phyloP scores from a whole-genome alignment of 2,888 invertebrate species.

The Chelonus formosanus region DNA sequence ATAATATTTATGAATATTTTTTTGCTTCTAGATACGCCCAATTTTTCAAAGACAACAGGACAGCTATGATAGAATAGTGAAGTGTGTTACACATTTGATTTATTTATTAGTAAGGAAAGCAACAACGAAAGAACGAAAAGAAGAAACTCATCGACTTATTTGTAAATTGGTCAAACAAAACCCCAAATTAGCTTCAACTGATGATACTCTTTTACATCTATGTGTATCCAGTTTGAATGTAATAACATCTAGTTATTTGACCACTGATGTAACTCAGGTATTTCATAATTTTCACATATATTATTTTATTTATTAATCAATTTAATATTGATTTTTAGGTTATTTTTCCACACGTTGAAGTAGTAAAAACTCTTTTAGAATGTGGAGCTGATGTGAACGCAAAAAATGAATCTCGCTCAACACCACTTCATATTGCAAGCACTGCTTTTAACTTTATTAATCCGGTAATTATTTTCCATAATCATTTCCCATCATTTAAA shows the following conservation, averaged over 20 bases:
- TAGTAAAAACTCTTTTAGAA: constrained; percentile 76
- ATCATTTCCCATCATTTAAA: too few species aligned
- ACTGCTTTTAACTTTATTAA: constrained; percentile 78
- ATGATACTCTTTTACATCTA: constrained; percentile 86
- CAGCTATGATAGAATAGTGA: constrained; percentile 82
- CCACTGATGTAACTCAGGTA: constrained; percentile 72
- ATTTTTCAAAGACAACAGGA: constrained; percentile 81
- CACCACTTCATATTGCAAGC: constrained; percentile 84
- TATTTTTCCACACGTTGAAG: constrained; percentile 77
- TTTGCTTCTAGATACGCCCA: constrained; percentile 70
- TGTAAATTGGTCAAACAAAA: constrained; percentile 71
- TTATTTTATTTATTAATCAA: not conserved
- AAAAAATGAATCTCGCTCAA: constrained; percentile 79
- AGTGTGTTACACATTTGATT: constrained; percentile 81
- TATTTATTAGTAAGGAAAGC: constrained; percentile 75
- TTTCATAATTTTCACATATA: constrained; percentile 40
- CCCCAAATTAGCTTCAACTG: constrained; percentile 75
- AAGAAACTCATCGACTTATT: constrained; percentile 64
- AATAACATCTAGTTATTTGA: constrained; percentile 79
- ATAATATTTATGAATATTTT: constrained; percentile 23
- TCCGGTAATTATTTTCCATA: constrained; percentile 66
- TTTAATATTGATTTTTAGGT: constrained; percentile 65
- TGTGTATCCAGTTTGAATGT: constrained; percentile 81
- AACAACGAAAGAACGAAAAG: constrained; percentile 66
- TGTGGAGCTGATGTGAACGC: constrained; percentile 82